Percentiles rank a stretch among this genome's conserved stretches.
These are phyloP conservation scores for Drosophila mettleri DNA, from an alignment of 2,888 invertebrate genomes.

Conservation along the genomic window DNA sequence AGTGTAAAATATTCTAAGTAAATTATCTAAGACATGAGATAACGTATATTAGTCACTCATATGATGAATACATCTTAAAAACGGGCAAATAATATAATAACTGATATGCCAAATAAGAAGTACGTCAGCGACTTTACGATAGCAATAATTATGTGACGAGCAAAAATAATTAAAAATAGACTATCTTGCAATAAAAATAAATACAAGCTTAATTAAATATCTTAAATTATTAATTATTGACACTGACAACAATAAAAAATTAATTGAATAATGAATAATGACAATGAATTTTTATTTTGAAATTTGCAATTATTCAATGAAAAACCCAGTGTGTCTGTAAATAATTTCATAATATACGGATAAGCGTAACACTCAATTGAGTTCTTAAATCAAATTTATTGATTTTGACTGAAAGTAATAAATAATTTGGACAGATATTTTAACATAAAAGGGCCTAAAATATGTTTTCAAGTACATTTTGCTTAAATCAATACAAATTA, in stretches of 20 bases:
- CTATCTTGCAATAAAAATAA: not conserved
- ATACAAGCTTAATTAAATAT: not conserved
- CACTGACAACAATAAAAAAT: not conserved
- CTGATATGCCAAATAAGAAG: not conserved
- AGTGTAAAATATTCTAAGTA: not conserved
- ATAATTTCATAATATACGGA: no score
- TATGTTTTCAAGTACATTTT: no score
- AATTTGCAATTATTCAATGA: no score
- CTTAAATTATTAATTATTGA: not conserved
- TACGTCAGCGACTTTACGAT: not conserved
- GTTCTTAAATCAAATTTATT: no score
- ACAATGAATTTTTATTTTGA: no score
- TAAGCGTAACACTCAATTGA: no score
- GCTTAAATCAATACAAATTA: no score
- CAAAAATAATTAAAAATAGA: not conserved
- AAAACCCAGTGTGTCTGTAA: no score
- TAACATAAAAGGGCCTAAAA: no score
- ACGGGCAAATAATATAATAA: not conserved
- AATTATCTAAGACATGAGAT: not conserved
- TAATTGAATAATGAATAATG: no score
- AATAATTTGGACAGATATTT: no score
- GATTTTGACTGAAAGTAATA: no score
- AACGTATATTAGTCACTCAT: not conserved
- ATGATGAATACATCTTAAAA: slow-evolving; percentile 1
- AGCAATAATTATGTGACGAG: not conserved